Conservation (phyloP, 2,888 invertebrate genomes). For the Cryptops parisi region DNA sequence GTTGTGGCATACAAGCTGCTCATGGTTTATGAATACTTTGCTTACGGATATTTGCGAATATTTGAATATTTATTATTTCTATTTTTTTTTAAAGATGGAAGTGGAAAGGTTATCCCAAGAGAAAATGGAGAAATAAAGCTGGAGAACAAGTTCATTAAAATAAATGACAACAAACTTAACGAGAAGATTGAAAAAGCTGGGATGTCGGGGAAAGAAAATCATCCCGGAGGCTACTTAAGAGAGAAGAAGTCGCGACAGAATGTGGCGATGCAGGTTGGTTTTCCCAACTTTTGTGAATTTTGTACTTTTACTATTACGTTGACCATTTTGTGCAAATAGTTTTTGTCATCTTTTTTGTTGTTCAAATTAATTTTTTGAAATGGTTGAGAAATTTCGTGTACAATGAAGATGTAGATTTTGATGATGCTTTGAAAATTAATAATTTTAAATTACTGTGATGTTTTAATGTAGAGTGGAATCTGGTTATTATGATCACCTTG, state of each 20-base stretch:
- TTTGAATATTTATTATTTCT: too few species aligned
- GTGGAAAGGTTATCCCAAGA: not conserved
- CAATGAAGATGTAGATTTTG: too few species aligned
- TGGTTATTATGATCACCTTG: too few species aligned
- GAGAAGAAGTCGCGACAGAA: slow-evolving; percentile 48
- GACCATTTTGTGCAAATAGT: too few species aligned
- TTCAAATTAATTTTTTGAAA: not conserved
- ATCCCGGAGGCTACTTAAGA: slow-evolving; percentile 9
- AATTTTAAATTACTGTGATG: not conserved
- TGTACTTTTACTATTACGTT: too few species aligned
- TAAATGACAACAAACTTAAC: not conserved
- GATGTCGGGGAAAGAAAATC: slow-evolving; percentile 7
- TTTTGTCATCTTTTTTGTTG: too few species aligned
- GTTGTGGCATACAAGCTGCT: not conserved
- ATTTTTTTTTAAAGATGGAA: not conserved
- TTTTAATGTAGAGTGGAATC: not conserved
- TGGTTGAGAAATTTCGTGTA: too few species aligned
- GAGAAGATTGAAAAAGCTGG: slow-evolving; percentile 4
- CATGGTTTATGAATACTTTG: not conserved
- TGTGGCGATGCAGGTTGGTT: slow-evolving; percentile 47
- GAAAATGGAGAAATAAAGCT: not conserved
- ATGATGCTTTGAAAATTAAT: too few species aligned
- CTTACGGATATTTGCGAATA: too few species aligned
- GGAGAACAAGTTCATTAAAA: not conserved
- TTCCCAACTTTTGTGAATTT: too few species aligned